A percentile compares a stretch with the other conserved stretches of the same genome.
Conservation (phyloP, 2,113 vertebrate genomes). For the Halcyon malimbica region DNA sequence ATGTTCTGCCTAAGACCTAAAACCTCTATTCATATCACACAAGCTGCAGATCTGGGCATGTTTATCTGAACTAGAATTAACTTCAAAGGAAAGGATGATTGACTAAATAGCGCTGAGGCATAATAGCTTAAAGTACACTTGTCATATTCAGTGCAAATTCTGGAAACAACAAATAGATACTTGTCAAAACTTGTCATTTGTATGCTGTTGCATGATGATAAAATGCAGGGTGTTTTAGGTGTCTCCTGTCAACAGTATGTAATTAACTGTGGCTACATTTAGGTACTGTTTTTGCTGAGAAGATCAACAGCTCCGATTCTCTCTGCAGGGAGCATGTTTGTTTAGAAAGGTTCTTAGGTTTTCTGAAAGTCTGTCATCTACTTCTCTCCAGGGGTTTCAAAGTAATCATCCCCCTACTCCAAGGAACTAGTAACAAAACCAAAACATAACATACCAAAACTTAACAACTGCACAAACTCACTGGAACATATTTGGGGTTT, state of each 20-base stretch:
- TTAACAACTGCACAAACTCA: background rate
- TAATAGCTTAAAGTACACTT: slow-evolving; percentile 36
- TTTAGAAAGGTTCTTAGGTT: slow-evolving; percentile 34
- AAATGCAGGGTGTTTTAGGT: slow-evolving; percentile 27
- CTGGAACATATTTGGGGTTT: background rate
- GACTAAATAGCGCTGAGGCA: slow-evolving; percentile 16
- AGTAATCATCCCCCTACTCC: background rate
- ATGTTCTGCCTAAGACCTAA: slow-evolving; percentile 12
- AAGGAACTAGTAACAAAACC: background rate
- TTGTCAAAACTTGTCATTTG: slow-evolving; percentile 68
- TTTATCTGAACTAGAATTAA: slow-evolving; percentile 48
- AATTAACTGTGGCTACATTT: slow-evolving; percentile 54
- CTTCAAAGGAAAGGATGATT: slow-evolving; percentile 40
- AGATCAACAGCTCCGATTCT: slow-evolving; percentile 19
- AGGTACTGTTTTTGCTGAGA: slow-evolving; percentile 40
- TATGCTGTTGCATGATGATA: slow-evolving; percentile 26
- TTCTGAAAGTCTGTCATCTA: slow-evolving; percentile 21
- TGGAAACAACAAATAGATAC: slow-evolving; percentile 59
- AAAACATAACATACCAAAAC: background rate
- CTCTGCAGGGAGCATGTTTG: slow-evolving; percentile 12
- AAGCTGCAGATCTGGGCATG: slow-evolving; percentile 7
- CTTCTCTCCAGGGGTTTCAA: slow-evolving; percentile 11
- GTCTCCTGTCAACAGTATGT: slow-evolving; percentile 45
- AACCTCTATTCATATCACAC: background rate
- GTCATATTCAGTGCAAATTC: slow-evolving; percentile 42